Percentiles rank a stretch among this genome's conserved stretches.
Conservation (phyloP, 2,797 vertebrate genomes). For the Scyliorhinus canicula region DNA sequence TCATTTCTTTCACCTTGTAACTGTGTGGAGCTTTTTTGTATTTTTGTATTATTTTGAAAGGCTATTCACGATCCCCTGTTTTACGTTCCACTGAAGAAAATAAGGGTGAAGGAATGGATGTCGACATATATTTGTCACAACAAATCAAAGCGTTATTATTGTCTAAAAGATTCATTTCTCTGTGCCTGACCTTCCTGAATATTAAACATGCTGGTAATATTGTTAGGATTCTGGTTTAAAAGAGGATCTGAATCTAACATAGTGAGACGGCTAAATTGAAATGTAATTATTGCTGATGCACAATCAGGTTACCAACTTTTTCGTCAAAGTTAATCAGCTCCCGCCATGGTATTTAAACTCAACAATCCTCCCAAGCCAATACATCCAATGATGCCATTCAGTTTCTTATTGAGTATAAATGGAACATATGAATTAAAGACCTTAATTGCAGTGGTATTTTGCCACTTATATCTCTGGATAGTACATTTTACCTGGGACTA, state of each 20-base stretch:
- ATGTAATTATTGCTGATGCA: not conserved
- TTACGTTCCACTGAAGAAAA: not conserved
- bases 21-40: not conserved
- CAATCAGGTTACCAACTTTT: constrained; percentile 1
- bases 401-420: not conserved
- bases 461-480: not conserved
- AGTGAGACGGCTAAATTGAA: not conserved
- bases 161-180: not conserved
- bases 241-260: not conserved
- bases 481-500: not conserved
- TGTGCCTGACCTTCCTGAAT: not conserved
- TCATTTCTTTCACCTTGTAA: not conserved
- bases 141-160: not conserved
- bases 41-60: not conserved
- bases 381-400: not conserved
- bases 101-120: not conserved
- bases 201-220: not conserved
- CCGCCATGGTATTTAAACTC: not conserved
- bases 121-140: not conserved
- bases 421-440: not conserved
- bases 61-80: not conserved
- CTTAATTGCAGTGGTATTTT: not conserved
- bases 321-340: constrained; percentile 13
- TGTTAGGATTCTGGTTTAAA: not conserved
- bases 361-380: not conserved